Conservation (phyloP, 2,113 vertebrate genomes). For the Chlamydotis undulata region DNA sequence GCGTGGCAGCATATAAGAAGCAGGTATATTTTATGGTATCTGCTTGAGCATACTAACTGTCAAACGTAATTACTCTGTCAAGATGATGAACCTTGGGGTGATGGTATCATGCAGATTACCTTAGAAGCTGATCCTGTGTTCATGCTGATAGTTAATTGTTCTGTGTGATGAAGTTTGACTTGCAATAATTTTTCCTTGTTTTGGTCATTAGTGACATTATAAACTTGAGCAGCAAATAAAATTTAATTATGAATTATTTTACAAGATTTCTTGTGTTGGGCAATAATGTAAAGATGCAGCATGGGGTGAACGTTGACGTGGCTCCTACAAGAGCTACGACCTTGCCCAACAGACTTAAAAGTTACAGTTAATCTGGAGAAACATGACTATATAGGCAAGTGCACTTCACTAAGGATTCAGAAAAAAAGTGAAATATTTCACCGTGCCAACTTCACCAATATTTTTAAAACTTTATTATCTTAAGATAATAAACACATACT, state of each 20-base stretch:
- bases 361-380: background rate
- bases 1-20: background rate
- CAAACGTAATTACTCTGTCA: background rate
- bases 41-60: background rate
- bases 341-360: background rate
- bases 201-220: background rate
- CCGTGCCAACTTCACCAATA: background rate
- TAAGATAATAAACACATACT: background rate
- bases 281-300: background rate
- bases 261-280: background rate
- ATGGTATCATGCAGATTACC: background rate
- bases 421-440: background rate
- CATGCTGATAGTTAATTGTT: background rate
- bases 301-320: background rate
- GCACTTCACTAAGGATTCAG: background rate
- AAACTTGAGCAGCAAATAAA: background rate
- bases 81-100: background rate
- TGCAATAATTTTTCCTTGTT: background rate
- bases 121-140: background rate
- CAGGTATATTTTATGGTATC: background rate
- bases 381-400: background rate
- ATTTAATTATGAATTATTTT: background rate
- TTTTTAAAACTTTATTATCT: background rate
- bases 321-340: background rate
- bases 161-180: background rate